Percentiles rank a stretch among this genome's conserved stretches.
phyloP scores from a whole-genome alignment of 2,113 vertebrate species.

The Rhipidura dahli region DNA sequence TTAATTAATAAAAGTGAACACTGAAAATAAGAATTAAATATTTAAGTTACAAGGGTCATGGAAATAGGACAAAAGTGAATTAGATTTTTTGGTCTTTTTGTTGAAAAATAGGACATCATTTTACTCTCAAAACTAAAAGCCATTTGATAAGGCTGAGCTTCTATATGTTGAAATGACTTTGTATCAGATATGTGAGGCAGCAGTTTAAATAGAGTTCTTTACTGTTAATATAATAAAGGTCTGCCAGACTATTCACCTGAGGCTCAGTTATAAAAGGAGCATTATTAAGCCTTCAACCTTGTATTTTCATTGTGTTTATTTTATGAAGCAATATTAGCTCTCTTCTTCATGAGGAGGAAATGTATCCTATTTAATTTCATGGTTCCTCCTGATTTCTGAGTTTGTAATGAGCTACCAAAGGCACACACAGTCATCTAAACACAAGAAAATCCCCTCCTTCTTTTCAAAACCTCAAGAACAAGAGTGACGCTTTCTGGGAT shows the following conservation, averaged over 20 bases:
- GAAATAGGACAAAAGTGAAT: neutral
- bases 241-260: neutral
- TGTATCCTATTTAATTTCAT: neutral
- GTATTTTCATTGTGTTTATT: constrained; percentile 21
- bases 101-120: neutral
- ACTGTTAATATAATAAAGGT: neutral
- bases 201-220: neutral
- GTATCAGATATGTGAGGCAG: neutral
- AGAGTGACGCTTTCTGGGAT: neutral
- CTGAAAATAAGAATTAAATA: neutral
- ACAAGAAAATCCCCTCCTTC: neutral
- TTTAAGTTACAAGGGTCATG: neutral
- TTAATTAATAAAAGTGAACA: neutral
- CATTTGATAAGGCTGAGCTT: neutral
- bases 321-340: neutral
- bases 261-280: neutral
- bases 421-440: neutral
- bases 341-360: neutral
- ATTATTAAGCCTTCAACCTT: neutral
- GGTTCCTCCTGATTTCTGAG: neutral
- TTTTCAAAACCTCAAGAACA: neutral
- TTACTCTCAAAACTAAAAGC: neutral
- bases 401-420: neutral
- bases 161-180: neutral
- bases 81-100: neutral